Percentiles rank a stretch among this genome's conserved stretches.
Conservation (phyloP, 1,140 invertebrate species). For the Zelostemma sp. region DNA sequence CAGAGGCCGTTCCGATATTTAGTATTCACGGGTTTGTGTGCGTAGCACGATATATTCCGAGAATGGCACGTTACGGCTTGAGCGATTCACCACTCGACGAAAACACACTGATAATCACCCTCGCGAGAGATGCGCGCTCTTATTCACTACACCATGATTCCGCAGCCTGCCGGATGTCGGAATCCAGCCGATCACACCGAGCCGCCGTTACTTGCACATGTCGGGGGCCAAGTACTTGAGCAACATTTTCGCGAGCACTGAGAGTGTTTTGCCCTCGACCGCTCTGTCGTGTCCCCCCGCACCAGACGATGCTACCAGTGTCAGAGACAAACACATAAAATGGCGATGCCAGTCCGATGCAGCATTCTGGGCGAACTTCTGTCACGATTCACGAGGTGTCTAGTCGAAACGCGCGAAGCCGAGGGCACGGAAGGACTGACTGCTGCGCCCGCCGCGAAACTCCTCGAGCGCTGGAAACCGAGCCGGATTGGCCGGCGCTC, state of each 20-base stretch:
- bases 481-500: too few relatives aligned
- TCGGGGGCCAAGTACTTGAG: slow-evolving; percentile 55
- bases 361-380: slow-evolving; percentile 49
- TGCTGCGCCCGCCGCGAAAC: too few relatives aligned
- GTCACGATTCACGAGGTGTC: slow-evolving; percentile 30
- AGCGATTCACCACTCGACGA: slow-evolving; percentile 9
- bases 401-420: too few relatives aligned
- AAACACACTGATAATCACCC: slow-evolving; percentile 18
- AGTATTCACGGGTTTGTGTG: not conserved
- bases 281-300: slow-evolving; percentile 16
- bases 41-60: slow-evolving; percentile 2
- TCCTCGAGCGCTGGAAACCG: too few relatives aligned
- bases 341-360: slow-evolving; percentile 54
- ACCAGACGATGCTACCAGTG: slow-evolving; percentile 52
- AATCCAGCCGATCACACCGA: slow-evolving; percentile 35
- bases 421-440: too few relatives aligned
- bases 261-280: slow-evolving; percentile 5
- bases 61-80: slow-evolving; percentile 16
- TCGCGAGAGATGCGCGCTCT: not conserved
- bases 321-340: slow-evolving; percentile 65
- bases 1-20: slow-evolving; percentile 48
- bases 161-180: slow-evolving; percentile 20
- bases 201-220: slow-evolving; percentile 59
- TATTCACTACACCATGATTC: slow-evolving; percentile 23
- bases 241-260: slow-evolving; percentile 55